Base-by-base conservation (phyloP, 2,888 invertebrate species). In the Plutella xylostella region DNA sequence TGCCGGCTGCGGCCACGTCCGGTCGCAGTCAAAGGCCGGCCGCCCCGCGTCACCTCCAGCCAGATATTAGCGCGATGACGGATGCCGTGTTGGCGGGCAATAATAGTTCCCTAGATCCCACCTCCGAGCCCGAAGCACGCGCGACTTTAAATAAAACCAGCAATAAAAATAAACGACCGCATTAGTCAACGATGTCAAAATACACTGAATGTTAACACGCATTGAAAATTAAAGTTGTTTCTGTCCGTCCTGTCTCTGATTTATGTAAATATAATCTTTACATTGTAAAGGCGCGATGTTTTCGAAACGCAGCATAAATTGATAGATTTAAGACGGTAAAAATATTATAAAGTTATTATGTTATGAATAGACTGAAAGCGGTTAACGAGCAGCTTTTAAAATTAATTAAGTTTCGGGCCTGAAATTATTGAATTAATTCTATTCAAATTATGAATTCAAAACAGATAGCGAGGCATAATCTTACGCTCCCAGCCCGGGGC, bases 181-280 rank as follows among this genome's bases (percentile, higher is more conserved):
- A 80, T 80, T 79, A 77, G 72, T 82, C 79, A 80, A 71, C 74
- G 64, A 60, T 78, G 82, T 80, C 80, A 79, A 77, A 82, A 80
- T 76, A 79, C 66, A 62, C 62, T 58, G 63, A 70, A 69, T 70
- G 68, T 73, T 69, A 71, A 72, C 68, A 64, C 60, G 51, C 52
- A 50, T 52, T 58, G 61, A 61, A 59, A 55, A 55, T 60, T 51
- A 54, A 55, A 58, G 42, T 17, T 28, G 40, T 42, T 18, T 39
- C 12, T 15, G 15, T 33, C 30, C 21, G 28, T 28, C 40, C 20
- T 19, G 42, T n/a, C n/a, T 14, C 20, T 33, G 42, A 42, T 30
- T 41, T 30, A 42, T 42, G 33, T 22, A 34, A 42, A 34, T 42
- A 21, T 21, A 34, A 21, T 19, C 34, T 42, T 34, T 34, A 42